Percentiles rank a stretch among this genome's conserved stretches.
Conservation (phyloP, 2,797 vertebrate species). For the Periophthalmus magnuspinnatus region DNA sequence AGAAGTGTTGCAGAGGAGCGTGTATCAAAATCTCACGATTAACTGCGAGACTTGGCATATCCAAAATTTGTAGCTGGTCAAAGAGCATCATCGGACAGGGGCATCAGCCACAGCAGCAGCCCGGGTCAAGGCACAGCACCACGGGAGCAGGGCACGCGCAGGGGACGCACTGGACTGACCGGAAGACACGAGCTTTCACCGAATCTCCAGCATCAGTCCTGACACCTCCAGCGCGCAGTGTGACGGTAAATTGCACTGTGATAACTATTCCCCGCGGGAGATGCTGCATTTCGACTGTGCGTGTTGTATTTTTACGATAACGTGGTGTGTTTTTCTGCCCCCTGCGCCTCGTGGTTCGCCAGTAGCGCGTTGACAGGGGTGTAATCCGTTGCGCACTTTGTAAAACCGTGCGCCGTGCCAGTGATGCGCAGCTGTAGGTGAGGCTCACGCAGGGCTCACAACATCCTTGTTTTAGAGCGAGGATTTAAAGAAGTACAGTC, state of each 20-base stretch:
- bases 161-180: constrained; percentile 4
- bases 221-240: constrained; percentile 37
- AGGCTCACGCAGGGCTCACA: constrained; percentile 25
- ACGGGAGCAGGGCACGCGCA: not conserved
- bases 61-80: constrained; percentile 58
- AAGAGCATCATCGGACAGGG: constrained; percentile 72
- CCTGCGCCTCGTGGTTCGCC: constrained; percentile 2
- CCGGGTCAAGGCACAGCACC: constrained; percentile 65
- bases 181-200: not conserved
- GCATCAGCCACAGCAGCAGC: constrained; percentile 38
- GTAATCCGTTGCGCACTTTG: constrained; percentile 70
- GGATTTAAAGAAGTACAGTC: constrained; percentile 9
- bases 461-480: constrained; percentile 7
- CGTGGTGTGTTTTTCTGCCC: constrained; percentile 20
- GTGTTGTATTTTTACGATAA: constrained; percentile 3
- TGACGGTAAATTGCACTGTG: constrained; percentile 45
- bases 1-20: constrained; percentile 51
- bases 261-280: constrained; percentile 25
- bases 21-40: constrained; percentile 73
- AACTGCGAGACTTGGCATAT: constrained; percentile 67
- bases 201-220: constrained; percentile 15
- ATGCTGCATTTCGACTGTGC: not conserved
- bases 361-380: constrained; percentile 58
- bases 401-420: constrained; percentile 32
- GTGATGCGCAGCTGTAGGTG: constrained; percentile 56